Conservation (phyloP, 2,888 invertebrate species). For the Melanargia galathea region DNA sequence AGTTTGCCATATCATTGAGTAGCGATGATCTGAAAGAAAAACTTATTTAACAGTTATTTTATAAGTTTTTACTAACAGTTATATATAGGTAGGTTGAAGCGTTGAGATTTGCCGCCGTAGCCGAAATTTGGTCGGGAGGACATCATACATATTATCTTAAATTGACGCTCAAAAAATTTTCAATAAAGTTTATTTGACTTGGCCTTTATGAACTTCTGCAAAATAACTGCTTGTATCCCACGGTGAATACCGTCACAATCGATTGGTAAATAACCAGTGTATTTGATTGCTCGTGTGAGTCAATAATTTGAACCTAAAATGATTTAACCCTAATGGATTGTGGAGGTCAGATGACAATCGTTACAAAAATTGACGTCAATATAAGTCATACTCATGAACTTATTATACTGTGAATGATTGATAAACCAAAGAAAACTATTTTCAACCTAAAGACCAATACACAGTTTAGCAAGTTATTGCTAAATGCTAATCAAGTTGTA, state of each 20-base stretch:
- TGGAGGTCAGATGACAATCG: conserved; percentile 29
- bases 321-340: conserved; percentile 34
- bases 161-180: no score
- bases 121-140: no score
- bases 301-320: conserved; percentile 25
- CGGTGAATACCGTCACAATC: not conserved
- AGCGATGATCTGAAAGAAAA: not conserved
- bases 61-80: no score
- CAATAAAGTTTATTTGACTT: no score
- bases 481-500: not conserved
- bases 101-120: no score
- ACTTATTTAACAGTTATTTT: not conserved
- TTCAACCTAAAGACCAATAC: not conserved
- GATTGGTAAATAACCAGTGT: not conserved
- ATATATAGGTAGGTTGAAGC: no score
- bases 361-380: conserved; percentile 18
- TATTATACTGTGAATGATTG: not conserved
- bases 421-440: not conserved
- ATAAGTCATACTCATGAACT: conserved; percentile 1
- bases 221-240: not conserved
- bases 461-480: not conserved
- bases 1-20: not conserved
- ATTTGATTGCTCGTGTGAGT: conserved; percentile 9
- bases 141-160: no score
- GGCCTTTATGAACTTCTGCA: no score